Percentiles rank a stretch among this genome's conserved stretches.
phyloP scores from a whole-genome alignment of 2,113 vertebrate genomes.

The Columba livia region DNA sequence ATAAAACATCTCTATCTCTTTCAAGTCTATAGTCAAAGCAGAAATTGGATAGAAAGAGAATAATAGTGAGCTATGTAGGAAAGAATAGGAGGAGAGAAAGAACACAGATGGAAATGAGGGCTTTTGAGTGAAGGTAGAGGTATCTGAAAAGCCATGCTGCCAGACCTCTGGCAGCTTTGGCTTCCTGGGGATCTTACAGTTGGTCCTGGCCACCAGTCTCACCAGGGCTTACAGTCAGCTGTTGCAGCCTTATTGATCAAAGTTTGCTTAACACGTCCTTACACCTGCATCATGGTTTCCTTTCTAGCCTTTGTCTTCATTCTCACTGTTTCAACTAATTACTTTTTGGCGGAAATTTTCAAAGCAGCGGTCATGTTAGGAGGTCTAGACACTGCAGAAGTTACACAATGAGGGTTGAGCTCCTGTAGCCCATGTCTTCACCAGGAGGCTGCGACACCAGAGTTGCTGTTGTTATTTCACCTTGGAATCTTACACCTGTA shows the following conservation, averaged over 20 bases:
- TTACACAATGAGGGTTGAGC: neutral
- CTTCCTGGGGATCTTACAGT: neutral
- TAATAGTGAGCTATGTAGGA: neutral
- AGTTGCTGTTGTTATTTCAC: neutral
- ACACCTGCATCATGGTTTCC: neutral
- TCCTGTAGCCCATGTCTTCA: neutral
- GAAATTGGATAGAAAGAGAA: constrained; percentile 11
- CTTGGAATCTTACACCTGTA: neutral
- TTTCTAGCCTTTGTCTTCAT: neutral
- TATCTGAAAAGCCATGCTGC: constrained; percentile 11
- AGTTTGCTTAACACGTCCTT: neutral
- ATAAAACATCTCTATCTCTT: constrained; percentile 22
- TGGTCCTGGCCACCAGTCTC: neutral
- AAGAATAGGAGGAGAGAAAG: neutral
- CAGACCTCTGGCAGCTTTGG: neutral
- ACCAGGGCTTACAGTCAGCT: neutral
- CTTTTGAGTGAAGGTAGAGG: neutral
- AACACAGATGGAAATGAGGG: neutral
- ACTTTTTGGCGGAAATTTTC: neutral
- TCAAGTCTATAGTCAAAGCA: neutral
- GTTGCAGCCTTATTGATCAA: neutral
- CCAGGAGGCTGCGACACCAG: neutral
- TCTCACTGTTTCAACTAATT: neutral
- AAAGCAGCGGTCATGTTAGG: neutral
- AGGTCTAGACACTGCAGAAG: neutral